Evolutionary conservation across 2,113 vertebrate species (phyloP), one percentile per base, ranked within the genome.

Genomic region (Diglossa brunneiventris): DNA sequence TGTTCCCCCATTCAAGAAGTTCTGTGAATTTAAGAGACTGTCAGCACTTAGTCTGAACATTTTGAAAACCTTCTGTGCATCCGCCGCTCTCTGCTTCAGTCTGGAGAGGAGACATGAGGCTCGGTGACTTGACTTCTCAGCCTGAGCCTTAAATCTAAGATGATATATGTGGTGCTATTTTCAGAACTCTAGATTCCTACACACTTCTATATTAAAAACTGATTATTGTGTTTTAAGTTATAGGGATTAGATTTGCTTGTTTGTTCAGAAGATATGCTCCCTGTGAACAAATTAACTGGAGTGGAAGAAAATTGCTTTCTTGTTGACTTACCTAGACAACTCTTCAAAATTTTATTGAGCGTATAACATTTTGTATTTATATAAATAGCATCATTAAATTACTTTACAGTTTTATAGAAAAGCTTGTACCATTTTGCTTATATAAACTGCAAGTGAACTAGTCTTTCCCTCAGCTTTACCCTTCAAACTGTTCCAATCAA

Each of bases 231-330:
- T 56, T 73, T n/a, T 15, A 41, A 92, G 73, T 15, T 31, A 26
- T 50, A 87, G 22, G 37, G 24, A 31, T 80, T 79, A 73, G 67
- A 80, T 77, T 83, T 94, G 23, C 26, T 66, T 82, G 24, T 85
- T 96, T 90, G 90, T 88, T 88, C 55, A 81, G 72, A 92, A 93
- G 47, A 42, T 26, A 23, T 7, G 28, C 28, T 89, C 41, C 49
- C 35, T 81, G 41, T 8, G 35, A 93, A 62, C 21, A 94, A 88
- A 89, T 84, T 87, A 87, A 78, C 66, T 61, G 47, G 39, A 81
- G 41, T 33, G 19, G 7, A 93, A 56, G 59, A 83, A 92, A 93
- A 94, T 62, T 94, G 61, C 47, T 90, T 94, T 92, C 39, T 39
- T 95, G 42, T 86, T 92, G 72, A 88, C 52, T 91, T 74, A 68